Evolutionary conservation across 2,888 invertebrate species (phyloP), one percentile per base, ranked within the genome.

Genomic region (Apamea crenata): DNA sequence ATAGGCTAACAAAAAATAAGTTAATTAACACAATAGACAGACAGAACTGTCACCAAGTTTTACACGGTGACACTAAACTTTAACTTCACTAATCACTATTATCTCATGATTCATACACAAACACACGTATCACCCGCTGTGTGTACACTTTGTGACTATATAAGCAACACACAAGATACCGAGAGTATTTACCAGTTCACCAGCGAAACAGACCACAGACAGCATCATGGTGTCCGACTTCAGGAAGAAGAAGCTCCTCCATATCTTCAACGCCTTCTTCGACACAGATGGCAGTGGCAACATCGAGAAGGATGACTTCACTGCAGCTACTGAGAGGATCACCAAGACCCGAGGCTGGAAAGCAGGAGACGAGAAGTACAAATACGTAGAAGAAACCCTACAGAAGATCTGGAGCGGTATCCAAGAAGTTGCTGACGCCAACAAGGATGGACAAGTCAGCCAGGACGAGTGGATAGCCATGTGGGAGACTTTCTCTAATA

Each of bases 281-380:
- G 99, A 99, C 97, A 98, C 98, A 89, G 98, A 99, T 96, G 98
- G 98, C 92, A 99, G 99, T 94, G 99, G 99, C 29, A 98, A 98
- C 87, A 98, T 99, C 89, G 99, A 99, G 93, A 98, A 98, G 94
- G 98, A 98, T 92, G 99, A 99, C 95, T 99, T 99, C 92, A 98
- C 98, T 91, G 95, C 98, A 80, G 98, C 98, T 14, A 98, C 98
- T 80, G 98, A 98, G 98, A 98, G 98, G 97, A 98, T 99, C 84
- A 98, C 98, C 91, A 97, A 98, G 75, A 96, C 98, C 74, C 97
- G 99, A 88, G 98, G 98, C 74, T 99, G 99, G 99, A 95, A 97
- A 63, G 95, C 97, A 67, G 98, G 98, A 44, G 98, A 98, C 88
- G 97, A 98, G 1, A 98, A 98, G 92, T 98, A 98, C 94, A 97